Evolutionary conservation across 2,797 vertebrate genomes (phyloP), one percentile per base, ranked within the genome.

Genomic region (Allenopithecus nigroviridis): DNA sequence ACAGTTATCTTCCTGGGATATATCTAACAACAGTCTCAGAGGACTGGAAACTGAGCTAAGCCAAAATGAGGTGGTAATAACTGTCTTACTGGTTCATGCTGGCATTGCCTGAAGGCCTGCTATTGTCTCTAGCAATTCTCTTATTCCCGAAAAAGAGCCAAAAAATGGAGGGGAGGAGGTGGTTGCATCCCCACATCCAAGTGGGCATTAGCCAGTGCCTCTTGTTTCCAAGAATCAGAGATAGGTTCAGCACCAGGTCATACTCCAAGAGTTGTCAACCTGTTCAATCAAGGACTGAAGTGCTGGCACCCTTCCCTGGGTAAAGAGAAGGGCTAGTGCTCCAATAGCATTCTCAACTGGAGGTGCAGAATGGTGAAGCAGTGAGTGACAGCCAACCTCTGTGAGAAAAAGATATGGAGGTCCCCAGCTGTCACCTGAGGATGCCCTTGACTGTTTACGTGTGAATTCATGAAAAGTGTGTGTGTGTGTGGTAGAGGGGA

Each of bases 141-240:
- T 92, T 93, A 75, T 46, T 94, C 16, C 46, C 43, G 22, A 86
- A 94, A 89, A 95, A 90, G 50, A 78, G 28, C 3, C 39, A 64
- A 93, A 88, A 11, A 89, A 28, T 30, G 13, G 7, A 53, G 57
- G 24, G 13, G 36, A 91, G 43, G 26, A n/a, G 22, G 36, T 12
- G 30, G 30, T 6, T 88, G 24, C 21, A 72, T 92, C 10, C 3
- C n/a, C 70, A 53, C 16, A 55, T 36, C n/a, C 16, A 80, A 8
- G 76, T 43, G 74, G 30, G 30, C 21, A 55, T 93, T 79, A 72
- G 22, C 80, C 53, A 93, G n/a, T 74, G 43, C 50, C 55, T 76
- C 30, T 84, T 43, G 90, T 39, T 96, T 93, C 48, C 39, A 84
- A 91, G 30, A 89, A 70, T 85, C 80, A 89, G 87, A 86, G 81